phyloP scores from a whole-genome alignment of 92 coral and sea anemone species.

The Heteractis magnifica region DNA sequence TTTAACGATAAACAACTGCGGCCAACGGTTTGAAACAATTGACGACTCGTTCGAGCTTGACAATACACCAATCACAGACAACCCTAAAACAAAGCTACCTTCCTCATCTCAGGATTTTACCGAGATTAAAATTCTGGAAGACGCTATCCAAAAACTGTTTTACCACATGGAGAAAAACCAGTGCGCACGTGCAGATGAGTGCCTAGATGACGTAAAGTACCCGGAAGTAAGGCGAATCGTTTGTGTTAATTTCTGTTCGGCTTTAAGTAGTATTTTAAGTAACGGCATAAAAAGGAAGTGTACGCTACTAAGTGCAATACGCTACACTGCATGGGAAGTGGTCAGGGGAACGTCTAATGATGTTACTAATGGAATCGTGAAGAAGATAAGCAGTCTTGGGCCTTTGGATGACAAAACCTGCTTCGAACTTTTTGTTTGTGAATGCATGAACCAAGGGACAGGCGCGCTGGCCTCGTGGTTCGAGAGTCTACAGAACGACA shows the following conservation, averaged over 20 bases:
- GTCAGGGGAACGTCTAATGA: neutral
- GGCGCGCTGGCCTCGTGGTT: constrained; percentile 33
- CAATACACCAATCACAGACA: neutral
- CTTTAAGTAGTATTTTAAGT: constrained; percentile 11
- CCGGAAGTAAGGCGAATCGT: constrained; percentile 26
- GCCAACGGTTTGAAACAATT: neutral
- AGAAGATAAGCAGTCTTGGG: constrained; percentile 29
- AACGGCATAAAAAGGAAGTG: constrained; percentile 22
- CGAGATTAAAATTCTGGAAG: constrained; percentile 26
- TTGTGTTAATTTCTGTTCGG: constrained; percentile 29
- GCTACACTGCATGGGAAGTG: constrained; percentile 32
- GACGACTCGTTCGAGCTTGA: neutral
- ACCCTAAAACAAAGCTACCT: too few relatives aligned
- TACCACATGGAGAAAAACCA: constrained; percentile 21
- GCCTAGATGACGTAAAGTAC: constrained; percentile 25
- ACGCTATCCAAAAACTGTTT: constrained; percentile 34
- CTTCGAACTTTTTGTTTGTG: constrained; percentile 46
- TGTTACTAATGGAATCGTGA: neutral
- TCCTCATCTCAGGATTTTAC: neutral
- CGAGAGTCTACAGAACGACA: constrained; percentile 10
- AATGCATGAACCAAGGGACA: constrained; percentile 18
- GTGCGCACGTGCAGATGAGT: neutral
- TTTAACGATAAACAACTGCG: constrained; percentile 4
- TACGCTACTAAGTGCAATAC: constrained; percentile 1
- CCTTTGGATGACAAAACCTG: constrained; percentile 14